Evolutionary conservation across 2,888 invertebrate genomes (phyloP).

Genomic region (Lymantria monacha): DNA sequence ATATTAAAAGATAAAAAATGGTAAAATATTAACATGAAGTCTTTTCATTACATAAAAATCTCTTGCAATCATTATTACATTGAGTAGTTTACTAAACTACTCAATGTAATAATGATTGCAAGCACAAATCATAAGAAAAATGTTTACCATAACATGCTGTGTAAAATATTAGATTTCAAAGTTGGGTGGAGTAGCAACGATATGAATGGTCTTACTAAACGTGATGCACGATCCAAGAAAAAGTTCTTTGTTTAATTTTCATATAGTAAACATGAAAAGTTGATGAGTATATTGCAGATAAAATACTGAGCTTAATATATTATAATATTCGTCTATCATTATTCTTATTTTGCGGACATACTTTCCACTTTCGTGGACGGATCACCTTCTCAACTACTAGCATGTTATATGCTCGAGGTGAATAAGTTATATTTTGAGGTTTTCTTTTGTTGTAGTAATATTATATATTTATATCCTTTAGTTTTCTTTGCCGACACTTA

Average conservation of each 20-base stretch:
- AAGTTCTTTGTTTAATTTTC: not conserved
- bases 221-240: conserved; percentile 7
- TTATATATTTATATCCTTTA: too few species aligned
- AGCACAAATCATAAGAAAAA: conserved; percentile 20
- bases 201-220: conserved; percentile 34
- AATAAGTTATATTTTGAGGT: too few species aligned
- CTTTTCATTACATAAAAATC: not conserved
- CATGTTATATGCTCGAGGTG: too few species aligned
- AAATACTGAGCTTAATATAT: conserved; percentile 5
- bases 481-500: too few species aligned
- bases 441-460: too few species aligned
- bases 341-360: too few species aligned
- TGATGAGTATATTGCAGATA: not conserved
- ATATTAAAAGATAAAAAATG: conserved; percentile 20
- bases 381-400: too few species aligned
- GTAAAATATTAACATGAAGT: not conserved
- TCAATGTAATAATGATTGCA: not conserved
- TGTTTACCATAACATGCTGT: conserved; percentile 39
- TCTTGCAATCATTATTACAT: not conserved
- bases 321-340: not conserved
- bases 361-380: too few species aligned
- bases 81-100: conserved; percentile 7
- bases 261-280: conserved; percentile 14
- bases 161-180: conserved; percentile 53
- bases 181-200: conserved; percentile 35